Evolutionary conservation across 2,888 invertebrate genomes (phyloP).

Genomic region (Prosopocoilus inquinatus): DNA sequence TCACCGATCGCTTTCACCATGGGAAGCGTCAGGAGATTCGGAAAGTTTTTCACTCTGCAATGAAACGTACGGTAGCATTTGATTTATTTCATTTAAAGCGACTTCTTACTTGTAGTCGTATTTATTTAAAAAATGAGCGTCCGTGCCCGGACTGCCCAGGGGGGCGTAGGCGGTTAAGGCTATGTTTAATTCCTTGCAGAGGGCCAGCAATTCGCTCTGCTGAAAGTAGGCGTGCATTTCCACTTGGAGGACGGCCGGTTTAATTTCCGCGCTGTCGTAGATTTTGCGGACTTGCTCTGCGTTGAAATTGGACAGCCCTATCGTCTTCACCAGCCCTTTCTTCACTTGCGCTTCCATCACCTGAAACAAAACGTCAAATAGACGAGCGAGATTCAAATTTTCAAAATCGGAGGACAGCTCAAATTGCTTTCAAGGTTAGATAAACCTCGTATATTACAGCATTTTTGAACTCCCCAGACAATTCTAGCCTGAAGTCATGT

Average conservation of each 20-base stretch:
- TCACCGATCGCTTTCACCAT: constrained; percentile 58
- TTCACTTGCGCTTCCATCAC: constrained; percentile 67
- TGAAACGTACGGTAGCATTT: not conserved
- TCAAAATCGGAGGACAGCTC: no score
- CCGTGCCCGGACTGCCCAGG: constrained; percentile 69
- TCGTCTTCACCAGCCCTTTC: constrained; percentile 63
- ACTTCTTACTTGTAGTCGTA: constrained; percentile 59
- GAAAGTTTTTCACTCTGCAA: constrained; percentile 56
- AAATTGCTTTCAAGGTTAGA: no score
- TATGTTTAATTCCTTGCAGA: constrained; percentile 63
- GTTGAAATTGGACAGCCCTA: constrained; percentile 81
- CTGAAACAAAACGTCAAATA: constrained; percentile 46
- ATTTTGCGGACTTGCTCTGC: constrained; percentile 64
- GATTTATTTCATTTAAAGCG: constrained; percentile 4
- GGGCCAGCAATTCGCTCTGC: constrained; percentile 62
- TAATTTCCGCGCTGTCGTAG: constrained; percentile 59
- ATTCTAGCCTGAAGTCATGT: no score
- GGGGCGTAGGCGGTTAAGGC: constrained; percentile 70
- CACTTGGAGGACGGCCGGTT: constrained; percentile 71
- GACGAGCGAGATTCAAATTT: not conserved
- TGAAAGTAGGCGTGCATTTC: constrained; percentile 78
- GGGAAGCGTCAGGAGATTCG: constrained; percentile 62
- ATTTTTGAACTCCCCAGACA: no score
- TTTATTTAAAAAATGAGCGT: constrained; percentile 60
- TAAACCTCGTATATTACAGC: no score